Conservation (phyloP, 2,797 vertebrate genomes). For the Gallinago nigripennis region DNA sequence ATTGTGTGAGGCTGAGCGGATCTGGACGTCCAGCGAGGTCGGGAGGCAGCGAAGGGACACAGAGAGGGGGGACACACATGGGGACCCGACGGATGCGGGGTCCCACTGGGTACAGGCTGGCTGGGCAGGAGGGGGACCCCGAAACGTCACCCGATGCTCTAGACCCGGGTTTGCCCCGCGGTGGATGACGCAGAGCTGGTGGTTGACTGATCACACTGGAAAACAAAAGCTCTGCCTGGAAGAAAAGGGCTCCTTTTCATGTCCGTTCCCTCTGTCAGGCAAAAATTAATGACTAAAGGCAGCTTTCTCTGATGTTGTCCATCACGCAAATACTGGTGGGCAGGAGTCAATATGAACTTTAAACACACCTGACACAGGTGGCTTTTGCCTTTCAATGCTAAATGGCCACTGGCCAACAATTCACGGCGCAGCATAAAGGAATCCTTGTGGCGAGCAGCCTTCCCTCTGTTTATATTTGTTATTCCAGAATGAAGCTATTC, state of each 20-base stretch:
- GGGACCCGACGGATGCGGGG: fast-evolving
- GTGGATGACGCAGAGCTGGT: background rate
- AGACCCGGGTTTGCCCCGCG: background rate
- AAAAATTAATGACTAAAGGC: constrained; percentile 55
- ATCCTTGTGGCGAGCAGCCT: constrained; percentile 59
- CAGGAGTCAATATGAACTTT: constrained; percentile 67
- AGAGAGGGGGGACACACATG: background rate
- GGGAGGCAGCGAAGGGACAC: background rate
- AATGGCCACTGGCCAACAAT: constrained; percentile 66
- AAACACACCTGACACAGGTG: constrained; percentile 77
- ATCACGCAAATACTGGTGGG: constrained; percentile 45
- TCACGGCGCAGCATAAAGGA: constrained; percentile 50
- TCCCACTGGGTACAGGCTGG: background rate
- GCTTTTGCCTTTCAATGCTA: constrained; percentile 55
- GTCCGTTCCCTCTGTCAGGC: constrained; percentile 56
- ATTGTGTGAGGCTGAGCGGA: background rate
- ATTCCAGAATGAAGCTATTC: constrained; percentile 55
- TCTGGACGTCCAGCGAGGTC: background rate
- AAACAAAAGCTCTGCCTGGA: constrained; percentile 65
- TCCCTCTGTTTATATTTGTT: constrained; percentile 56
- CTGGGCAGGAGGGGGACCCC: background rate
- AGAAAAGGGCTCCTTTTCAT: constrained; percentile 50
- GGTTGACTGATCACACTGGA: constrained; percentile 57
- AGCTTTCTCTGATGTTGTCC: constrained; percentile 58
- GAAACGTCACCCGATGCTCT: background rate